Evolutionary conservation across 2,888 invertebrate genomes (phyloP), one percentile per base, ranked within the genome.

Genomic region (Timema cristinae): DNA sequence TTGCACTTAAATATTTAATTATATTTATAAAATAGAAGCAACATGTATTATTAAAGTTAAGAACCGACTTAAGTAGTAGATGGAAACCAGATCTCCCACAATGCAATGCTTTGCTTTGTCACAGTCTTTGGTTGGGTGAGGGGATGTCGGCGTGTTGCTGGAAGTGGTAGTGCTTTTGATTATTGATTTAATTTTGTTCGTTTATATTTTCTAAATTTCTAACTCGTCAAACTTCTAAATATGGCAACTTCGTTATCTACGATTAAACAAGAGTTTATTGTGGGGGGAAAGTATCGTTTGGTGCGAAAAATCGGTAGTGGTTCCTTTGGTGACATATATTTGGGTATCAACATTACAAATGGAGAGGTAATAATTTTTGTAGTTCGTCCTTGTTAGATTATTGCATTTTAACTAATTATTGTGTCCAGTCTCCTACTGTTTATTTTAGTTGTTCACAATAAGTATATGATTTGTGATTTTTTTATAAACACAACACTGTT

Each of bases 271-370:
- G 93, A 94, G 84, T 90, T 93, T 83, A 88, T 94, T 83, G 91
- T 95, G 83, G 94, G 93, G 83, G 93, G 93, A 81, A 95, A 93
- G 86, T 98, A 96, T 87, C 91, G 96, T 83, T 88, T 98, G 81
- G 91, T 97, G 82, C 90, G 97, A 79, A 97, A 97, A 90, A 96
- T 98, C 84, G 97, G 98, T 81, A 97, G 97, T 85, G 99, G 99
- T 79, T 98, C 98, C 77, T 99, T 99, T 84, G 99, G 99, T 81
- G 98, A 98, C 86, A 98, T 99, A 84, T 98, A 95, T 86, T 87
- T 98, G 83, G 98, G 94, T 78, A 92, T 94, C 86, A 93, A 94
- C 86, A 89, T 92, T 82, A 88, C 90, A 82, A 94, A 92, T 87
- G 94, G 94, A 84, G 95, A 94, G 90, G 92, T 92, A 86, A 88